A percentile compares a stretch with the other conserved stretches of the same genome.
These are phyloP conservation scores for Trichopria drosophilae DNA, from an alignment of 2,888 invertebrate species.

Conservation along the genomic window DNA sequence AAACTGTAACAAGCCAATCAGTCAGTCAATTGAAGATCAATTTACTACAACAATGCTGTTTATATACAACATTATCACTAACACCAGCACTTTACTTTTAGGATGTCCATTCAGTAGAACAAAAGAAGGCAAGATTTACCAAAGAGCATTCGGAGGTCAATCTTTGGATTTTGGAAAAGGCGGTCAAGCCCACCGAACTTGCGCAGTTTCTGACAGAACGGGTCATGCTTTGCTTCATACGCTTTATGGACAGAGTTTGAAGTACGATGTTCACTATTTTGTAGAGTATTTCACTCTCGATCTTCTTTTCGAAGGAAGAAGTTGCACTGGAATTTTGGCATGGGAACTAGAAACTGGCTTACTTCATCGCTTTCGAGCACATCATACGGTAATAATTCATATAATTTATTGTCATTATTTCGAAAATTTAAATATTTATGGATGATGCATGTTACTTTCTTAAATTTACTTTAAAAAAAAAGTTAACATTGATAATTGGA, in stretches of 20 bases:
- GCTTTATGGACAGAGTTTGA: conserved; percentile 70
- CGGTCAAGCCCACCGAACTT: conserved; percentile 67
- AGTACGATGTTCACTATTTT: conserved; percentile 71
- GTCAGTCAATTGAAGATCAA: background rate
- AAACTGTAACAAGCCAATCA: background rate
- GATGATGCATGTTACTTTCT: background rate
- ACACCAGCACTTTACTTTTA: too few relatives aligned
- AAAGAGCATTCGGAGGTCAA: conserved; percentile 74
- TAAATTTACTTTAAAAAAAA: too few relatives aligned
- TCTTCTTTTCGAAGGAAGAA: conserved; percentile 68
- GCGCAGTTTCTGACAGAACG: conserved; percentile 71
- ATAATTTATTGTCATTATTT: background rate
- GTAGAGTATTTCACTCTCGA: conserved; percentile 74
- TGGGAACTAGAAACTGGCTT: conserved; percentile 72
- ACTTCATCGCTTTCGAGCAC: conserved; percentile 68
- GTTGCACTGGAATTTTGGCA: conserved; percentile 67
- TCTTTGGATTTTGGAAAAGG: conserved; percentile 70
- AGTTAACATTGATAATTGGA: background rate
- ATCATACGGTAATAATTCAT: conserved; percentile 56
- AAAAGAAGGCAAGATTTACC: conserved; percentile 71
- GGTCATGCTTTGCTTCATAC: conserved; percentile 73
- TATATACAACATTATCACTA: too few relatives aligned
- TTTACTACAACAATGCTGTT: too few relatives aligned
- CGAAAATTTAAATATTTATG: background rate
- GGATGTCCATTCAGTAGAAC: conserved; percentile 73